A percentile compares a stretch with the other conserved stretches of the same genome.
These are phyloP conservation scores for Corythaixoides concolor DNA, from an alignment of 2,113 vertebrate genomes.

Conservation along the genomic window DNA sequence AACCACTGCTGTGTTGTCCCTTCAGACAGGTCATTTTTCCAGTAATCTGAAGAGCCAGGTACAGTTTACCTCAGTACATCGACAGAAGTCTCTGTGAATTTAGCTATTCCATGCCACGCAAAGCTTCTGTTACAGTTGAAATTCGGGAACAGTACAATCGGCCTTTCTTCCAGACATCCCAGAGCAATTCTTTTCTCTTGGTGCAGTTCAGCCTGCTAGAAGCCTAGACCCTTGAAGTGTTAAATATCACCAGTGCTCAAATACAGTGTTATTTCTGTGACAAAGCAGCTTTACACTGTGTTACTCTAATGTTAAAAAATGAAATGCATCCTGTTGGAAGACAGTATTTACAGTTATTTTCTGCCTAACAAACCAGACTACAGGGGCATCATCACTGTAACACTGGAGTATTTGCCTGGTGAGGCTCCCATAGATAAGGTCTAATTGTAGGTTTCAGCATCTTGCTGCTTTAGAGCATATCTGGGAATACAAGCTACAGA, in stretches of 20 bases:
- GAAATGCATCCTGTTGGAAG: not conserved
- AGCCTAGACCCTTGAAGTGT: not conserved
- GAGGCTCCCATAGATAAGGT: not conserved
- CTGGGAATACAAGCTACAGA: not conserved
- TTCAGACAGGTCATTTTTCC: not conserved
- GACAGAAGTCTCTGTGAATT: not conserved
- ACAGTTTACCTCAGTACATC: not conserved
- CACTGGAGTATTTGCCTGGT: not conserved
- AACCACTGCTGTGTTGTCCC: not conserved
- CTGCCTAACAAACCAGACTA: not conserved
- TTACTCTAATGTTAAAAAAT: not conserved
- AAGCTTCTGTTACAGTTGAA: not conserved
- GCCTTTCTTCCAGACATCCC: not conserved
- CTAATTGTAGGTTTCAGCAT: not conserved
- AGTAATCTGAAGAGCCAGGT: not conserved
- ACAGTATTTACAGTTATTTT: not conserved
- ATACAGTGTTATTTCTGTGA: not conserved
- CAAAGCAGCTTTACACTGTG: not conserved
- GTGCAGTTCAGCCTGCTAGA: not conserved
- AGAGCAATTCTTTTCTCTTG: not conserved
- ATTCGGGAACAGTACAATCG: not conserved
- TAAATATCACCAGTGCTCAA: not conserved
- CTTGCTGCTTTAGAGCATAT: not conserved
- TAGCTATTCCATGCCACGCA: not conserved
- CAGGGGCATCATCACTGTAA: not conserved